Evolutionary conservation across 1,140 invertebrate species (phyloP).

Genomic region (Penaeus vannamei): DNA sequence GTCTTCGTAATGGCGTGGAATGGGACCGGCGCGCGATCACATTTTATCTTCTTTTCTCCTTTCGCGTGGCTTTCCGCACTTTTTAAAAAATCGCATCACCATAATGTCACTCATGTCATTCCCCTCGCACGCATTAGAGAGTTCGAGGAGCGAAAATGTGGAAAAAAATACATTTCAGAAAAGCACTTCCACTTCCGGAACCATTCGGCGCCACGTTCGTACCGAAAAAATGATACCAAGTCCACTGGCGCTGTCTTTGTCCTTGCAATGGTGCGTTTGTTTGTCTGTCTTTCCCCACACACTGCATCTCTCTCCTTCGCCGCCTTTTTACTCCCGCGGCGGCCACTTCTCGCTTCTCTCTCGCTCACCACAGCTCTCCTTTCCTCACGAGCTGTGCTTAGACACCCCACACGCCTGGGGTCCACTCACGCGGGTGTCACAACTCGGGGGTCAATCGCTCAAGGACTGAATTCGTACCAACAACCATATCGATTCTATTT

Average conservation of each 20-base stretch:
- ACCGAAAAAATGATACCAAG: too few species aligned
- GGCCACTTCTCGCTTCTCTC: conserved; percentile 20
- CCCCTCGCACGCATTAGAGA: too few species aligned
- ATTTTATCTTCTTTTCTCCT: neutral
- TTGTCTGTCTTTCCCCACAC: neutral
- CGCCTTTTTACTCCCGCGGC: conserved; percentile 36
- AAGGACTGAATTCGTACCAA: conserved; percentile 68
- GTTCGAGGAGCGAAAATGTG: too few species aligned
- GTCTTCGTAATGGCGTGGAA: conserved; percentile 64
- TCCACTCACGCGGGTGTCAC: conserved; percentile 59
- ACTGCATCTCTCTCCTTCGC: conserved; percentile 50
- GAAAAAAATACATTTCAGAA: too few species aligned
- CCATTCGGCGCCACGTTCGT: too few species aligned
- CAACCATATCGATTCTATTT: conserved; percentile 69
- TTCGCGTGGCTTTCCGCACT: neutral
- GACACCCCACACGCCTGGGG: conserved; percentile 67
- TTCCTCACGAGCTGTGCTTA: conserved; percentile 63
- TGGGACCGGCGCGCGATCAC: conserved; percentile 41
- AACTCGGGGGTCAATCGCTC: conserved; percentile 68
- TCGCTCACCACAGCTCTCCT: conserved; percentile 44
- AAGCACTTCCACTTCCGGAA: too few species aligned
- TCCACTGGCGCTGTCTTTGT: too few species aligned
- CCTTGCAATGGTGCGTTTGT: too few species aligned
- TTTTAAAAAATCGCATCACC: neutral
- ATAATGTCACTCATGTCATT: too few species aligned